Percentiles rank a stretch among this genome's conserved stretches.
Conservation (phyloP, 1,140 invertebrate species). For the Rhyacophila brunnea region DNA sequence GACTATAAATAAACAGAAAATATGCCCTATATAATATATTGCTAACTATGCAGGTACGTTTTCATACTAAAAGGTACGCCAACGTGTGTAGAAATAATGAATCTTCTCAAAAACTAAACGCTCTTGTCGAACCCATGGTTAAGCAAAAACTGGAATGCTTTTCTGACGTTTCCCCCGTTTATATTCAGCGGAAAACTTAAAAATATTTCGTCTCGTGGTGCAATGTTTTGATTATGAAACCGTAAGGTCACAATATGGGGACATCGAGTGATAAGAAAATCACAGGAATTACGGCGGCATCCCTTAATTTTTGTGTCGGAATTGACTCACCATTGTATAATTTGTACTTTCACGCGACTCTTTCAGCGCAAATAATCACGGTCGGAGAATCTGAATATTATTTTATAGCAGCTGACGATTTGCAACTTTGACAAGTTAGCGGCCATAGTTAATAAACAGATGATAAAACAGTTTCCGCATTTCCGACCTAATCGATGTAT, state of each 20-base stretch:
- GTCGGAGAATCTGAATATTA: constrained; percentile 17
- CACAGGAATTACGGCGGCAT: background rate
- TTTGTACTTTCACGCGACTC: background rate
- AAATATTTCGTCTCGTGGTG: constrained; percentile 13
- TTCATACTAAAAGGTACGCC: too few species aligned
- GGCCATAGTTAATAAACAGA: constrained; percentile 24
- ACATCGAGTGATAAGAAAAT: background rate
- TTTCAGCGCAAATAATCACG: constrained; percentile 22
- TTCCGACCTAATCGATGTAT: background rate
- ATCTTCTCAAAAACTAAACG: too few species aligned
- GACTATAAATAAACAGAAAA: constrained; percentile 1
- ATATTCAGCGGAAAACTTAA: background rate
- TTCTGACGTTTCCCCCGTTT: too few species aligned
- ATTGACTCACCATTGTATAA: constrained; percentile 8
- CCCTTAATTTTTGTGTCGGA: background rate
- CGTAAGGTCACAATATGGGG: constrained; percentile 13
- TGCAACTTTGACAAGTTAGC: constrained; percentile 13
- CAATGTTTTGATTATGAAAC: constrained; percentile 24
- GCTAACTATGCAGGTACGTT: too few species aligned
- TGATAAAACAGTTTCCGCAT: constrained; percentile 18
- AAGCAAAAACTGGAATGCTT: too few species aligned
- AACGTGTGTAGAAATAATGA: too few species aligned
- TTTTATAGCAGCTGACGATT: constrained; percentile 17
- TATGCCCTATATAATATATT: too few species aligned
- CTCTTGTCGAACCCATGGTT: too few species aligned